phyloP scores from a whole-genome alignment of 1,140 invertebrate species.

The Meloidogyne chitwoodi region DNA sequence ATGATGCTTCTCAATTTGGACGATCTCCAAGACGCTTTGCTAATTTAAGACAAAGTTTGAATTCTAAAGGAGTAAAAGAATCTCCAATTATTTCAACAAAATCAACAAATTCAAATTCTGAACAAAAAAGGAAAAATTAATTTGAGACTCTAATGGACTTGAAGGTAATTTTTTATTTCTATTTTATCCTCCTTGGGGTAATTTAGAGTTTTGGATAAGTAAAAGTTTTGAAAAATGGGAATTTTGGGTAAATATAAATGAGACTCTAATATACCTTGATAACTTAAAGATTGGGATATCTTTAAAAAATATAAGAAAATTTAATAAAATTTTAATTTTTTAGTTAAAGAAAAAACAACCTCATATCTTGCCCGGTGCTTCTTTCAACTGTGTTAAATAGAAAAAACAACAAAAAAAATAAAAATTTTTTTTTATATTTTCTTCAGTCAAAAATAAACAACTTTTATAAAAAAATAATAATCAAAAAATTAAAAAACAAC shows the following conservation, averaged over 20 bases:
- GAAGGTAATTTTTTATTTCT: neutral
- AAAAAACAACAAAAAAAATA: neutral
- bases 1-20: slow-evolving; percentile 6
- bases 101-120: neutral
- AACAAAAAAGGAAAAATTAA: neutral
- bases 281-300: too few relatives aligned
- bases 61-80: neutral
- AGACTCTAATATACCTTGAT: neutral
- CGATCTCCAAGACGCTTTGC: neutral
- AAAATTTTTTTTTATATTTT: neutral
- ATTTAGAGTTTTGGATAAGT: neutral
- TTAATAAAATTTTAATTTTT: too few relatives aligned
- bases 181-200: neutral
- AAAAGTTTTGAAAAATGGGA: neutral
- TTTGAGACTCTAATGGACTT: too few relatives aligned
- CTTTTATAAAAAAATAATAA: too few relatives aligned
- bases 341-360: too few relatives aligned
- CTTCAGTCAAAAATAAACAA: too few relatives aligned
- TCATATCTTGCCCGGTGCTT: too few relatives aligned
- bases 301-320: too few relatives aligned
- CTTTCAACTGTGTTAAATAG: neutral
- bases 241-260: too few relatives aligned
- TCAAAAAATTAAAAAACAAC: too few relatives aligned
- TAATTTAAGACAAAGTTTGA: neutral
- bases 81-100: neutral